A percentile compares a stretch with the other conserved stretches of the same genome.
Conservation (phyloP, 1,140 invertebrate species). For the Pseudomyrmex cubaensis region DNA sequence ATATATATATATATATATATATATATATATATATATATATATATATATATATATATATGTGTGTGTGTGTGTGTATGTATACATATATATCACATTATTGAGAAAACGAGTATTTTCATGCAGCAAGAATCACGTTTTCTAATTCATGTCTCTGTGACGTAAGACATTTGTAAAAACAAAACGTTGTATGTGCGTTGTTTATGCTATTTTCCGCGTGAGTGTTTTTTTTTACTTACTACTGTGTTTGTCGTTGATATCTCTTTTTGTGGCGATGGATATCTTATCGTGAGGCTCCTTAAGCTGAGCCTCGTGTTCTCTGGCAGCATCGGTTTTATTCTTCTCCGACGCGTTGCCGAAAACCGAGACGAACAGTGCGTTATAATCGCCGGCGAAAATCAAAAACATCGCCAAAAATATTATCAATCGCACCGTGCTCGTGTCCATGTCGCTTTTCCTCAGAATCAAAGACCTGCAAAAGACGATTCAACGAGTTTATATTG, state of each 20-base stretch:
- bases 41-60: no score
- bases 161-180: background rate
- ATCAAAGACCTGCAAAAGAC: background rate
- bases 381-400: conserved; percentile 83
- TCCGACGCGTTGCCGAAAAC: conserved; percentile 78
- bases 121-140: background rate
- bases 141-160: background rate
- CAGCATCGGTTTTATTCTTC: conserved; percentile 66
- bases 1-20: no score
- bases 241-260: conserved; percentile 69
- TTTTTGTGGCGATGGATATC: conserved; percentile 62
- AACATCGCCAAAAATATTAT: conserved; percentile 84
- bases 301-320: conserved; percentile 66
- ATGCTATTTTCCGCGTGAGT: background rate
- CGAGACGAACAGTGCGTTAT: conserved; percentile 78
- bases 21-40: no score
- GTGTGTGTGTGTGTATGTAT: background rate
- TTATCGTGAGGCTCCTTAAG: conserved; percentile 65
- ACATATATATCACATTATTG: background rate
- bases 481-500: background rate
- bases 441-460: conserved; percentile 70
- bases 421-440: conserved; percentile 82
- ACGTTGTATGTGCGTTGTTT: background rate
- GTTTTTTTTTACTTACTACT: conserved; percentile 74
- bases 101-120: background rate